These are phyloP conservation scores for Crocodylus rhombifer DNA, from an alignment of 2,797 vertebrate genomes.

Conservation along the genomic window DNA sequence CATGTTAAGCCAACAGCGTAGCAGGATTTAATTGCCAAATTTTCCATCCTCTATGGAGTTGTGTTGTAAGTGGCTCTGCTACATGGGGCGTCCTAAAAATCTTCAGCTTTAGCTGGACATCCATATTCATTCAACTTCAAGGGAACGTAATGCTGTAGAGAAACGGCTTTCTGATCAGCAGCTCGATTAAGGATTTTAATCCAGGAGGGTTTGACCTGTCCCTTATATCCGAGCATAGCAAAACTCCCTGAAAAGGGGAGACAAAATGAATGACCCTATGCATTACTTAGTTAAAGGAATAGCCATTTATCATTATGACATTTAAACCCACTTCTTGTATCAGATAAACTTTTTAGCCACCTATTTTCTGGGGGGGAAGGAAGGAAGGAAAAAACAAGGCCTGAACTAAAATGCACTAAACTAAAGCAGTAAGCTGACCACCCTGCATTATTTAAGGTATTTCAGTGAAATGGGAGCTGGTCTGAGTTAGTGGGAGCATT, in stretches of 20 bases:
- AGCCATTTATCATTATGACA: background rate
- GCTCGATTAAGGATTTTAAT: constrained; percentile 62
- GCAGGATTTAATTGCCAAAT: background rate
- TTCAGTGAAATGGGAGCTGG: background rate
- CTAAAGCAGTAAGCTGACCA: background rate
- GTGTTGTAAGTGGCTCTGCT: background rate
- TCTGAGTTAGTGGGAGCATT: background rate
- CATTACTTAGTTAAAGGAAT: background rate
- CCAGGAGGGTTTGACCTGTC: constrained; percentile 56
- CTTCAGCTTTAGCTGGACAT: background rate
- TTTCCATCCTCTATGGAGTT: background rate
- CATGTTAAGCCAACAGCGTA: background rate
- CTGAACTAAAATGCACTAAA: background rate
- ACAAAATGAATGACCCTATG: constrained; percentile 23
- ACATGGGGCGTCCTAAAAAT: background rate
- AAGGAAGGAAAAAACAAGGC: background rate
- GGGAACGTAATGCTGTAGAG: constrained; percentile 60
- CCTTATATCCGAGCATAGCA: constrained; percentile 68
- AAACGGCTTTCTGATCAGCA: constrained; percentile 56
- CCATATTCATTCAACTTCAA: constrained; percentile 59
- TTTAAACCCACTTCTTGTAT: background rate
- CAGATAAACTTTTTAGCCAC: background rate
- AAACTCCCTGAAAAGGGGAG: constrained; percentile 72
- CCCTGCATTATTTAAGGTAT: background rate
- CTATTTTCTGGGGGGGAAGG: background rate